Evolutionary conservation across 2,888 invertebrate species (phyloP).

Genomic region (Phlogophora meticulosa): DNA sequence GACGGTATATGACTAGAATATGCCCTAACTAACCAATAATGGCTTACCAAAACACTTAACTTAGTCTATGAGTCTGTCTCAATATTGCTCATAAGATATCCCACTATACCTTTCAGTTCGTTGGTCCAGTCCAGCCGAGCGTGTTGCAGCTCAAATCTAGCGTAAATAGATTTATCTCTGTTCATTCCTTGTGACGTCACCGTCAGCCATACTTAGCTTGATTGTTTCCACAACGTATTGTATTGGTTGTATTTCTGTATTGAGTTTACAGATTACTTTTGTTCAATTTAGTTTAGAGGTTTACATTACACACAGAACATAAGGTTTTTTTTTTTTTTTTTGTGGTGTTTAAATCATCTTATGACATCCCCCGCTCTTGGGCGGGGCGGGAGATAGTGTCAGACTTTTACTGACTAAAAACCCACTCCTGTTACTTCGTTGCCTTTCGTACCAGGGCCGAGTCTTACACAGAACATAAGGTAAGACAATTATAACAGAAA

Average conservation of each 20-base stretch:
- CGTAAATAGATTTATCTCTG: constrained; percentile 77
- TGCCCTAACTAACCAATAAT: too few species aligned
- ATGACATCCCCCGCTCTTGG: too few species aligned
- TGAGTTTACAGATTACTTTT: neutral
- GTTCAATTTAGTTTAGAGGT: neutral
- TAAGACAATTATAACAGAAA: too few species aligned
- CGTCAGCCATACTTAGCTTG: constrained; percentile 53
- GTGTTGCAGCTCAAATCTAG: constrained; percentile 77
- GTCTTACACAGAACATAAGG: too few species aligned
- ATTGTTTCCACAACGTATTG: constrained; percentile 48
- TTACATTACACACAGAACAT: neutral
- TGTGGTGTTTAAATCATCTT: too few species aligned
- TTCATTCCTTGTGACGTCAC: constrained; percentile 58
- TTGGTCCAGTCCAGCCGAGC: constrained; percentile 66
- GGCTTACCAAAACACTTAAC: neutral
- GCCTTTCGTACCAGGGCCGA: too few species aligned
- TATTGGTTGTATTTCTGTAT: constrained; percentile 22
- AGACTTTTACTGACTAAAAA: too few species aligned
- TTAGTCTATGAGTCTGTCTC: constrained; percentile 15
- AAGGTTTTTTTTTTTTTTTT: too few species aligned
- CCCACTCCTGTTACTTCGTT: too few species aligned
- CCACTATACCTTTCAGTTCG: constrained; percentile 67
- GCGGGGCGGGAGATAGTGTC: too few species aligned
- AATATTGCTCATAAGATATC: constrained; percentile 65
- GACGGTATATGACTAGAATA: too few species aligned